Conservation (phyloP, 2,113 vertebrate species). For the Pygathrix nemaeus region DNA sequence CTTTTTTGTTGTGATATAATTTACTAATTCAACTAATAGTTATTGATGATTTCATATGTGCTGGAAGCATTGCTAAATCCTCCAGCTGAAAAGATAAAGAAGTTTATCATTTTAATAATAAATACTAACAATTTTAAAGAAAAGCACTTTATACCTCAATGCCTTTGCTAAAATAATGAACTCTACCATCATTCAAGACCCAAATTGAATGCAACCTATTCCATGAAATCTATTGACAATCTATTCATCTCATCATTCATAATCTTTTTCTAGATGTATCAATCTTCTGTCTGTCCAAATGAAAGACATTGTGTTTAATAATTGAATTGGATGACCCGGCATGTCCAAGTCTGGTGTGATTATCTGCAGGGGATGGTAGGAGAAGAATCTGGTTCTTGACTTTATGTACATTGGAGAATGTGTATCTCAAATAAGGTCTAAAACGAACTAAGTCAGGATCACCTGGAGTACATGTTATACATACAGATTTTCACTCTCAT, state of each 20-base stretch:
- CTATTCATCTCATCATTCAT: background rate
- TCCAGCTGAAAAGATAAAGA: background rate
- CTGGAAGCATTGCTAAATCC: background rate
- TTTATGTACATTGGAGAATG: background rate
- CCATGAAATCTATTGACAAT: background rate
- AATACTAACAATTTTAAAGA: background rate
- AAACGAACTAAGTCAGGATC: background rate
- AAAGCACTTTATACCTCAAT: background rate
- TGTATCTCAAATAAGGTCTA: background rate
- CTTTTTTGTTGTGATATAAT: background rate
- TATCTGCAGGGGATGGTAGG: accelerated
- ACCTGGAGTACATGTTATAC: background rate
- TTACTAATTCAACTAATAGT: background rate
- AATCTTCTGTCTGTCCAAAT: background rate
- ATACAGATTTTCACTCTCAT: background rate
- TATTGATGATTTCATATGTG: background rate
- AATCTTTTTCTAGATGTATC: background rate
- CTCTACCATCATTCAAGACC: background rate
- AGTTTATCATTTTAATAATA: background rate
- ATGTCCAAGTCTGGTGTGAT: background rate
- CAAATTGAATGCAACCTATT: background rate
- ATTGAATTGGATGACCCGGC: background rate
- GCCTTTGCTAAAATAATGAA: background rate
- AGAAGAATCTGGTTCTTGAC: background rate
- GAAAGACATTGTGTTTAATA: background rate